These are phyloP conservation scores for Acipenser ruthenus DNA, from an alignment of 2,797 vertebrate genomes.

Conservation along the genomic window DNA sequence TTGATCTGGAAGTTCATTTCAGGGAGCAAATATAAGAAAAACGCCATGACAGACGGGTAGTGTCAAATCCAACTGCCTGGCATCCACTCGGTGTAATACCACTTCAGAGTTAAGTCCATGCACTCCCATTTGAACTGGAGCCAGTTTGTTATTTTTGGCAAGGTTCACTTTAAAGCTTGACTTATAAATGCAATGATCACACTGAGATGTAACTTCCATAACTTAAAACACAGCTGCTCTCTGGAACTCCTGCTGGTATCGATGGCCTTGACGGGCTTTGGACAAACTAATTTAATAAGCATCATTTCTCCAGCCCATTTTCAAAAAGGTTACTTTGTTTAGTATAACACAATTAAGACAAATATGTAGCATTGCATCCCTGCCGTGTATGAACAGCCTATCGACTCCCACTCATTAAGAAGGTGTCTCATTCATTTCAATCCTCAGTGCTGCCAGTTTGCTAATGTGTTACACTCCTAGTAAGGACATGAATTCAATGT, in stretches of 20 bases:
- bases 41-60: no score
- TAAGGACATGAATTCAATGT: slow-evolving; percentile 2
- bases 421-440: not conserved
- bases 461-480: not conserved
- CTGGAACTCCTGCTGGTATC: not conserved
- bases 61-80: no score
- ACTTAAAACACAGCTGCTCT: slow-evolving; percentile 1
- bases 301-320: no score
- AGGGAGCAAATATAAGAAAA: no score
- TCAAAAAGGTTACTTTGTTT: no score
- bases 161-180: not conserved
- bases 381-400: not conserved
- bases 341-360: no score
- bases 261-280: no score
- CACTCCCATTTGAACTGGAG: not conserved
- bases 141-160: not conserved
- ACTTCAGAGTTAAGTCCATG: not conserved
- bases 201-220: not conserved
- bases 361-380: no score
- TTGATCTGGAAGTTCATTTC: no score
- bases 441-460: not conserved
- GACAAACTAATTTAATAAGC: no score
- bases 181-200: not conserved
- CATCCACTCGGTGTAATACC: not conserved
- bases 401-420: not conserved